These are phyloP conservation scores for Nibea coibor DNA, from an alignment of 2,113 vertebrate genomes.

Conservation along the genomic window DNA sequence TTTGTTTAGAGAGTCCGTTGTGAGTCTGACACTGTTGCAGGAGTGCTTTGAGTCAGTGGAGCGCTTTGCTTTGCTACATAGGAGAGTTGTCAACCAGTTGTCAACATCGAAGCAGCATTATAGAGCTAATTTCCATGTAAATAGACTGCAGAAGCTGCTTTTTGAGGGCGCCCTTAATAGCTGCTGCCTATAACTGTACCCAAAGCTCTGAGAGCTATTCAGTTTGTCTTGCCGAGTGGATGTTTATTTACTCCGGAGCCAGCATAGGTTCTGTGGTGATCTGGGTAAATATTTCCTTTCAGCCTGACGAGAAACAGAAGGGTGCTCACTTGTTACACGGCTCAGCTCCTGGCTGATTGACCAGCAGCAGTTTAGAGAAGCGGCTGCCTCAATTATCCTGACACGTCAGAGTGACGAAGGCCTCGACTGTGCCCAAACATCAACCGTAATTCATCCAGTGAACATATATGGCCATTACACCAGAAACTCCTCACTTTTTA, in stretches of 20 bases:
- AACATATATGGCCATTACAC: slow-evolving; percentile 17
- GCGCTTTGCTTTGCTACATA: background rate
- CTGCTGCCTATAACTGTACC: slow-evolving; percentile 35
- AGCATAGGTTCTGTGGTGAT: slow-evolving; percentile 40
- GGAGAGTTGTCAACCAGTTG: background rate
- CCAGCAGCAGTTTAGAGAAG: slow-evolving; percentile 43
- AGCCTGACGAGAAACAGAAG: slow-evolving; percentile 50
- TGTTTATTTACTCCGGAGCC: slow-evolving; percentile 66
- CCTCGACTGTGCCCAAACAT: slow-evolving; percentile 48
- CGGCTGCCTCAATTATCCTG: slow-evolving; percentile 42
- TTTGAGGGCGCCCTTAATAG: slow-evolving; percentile 15
- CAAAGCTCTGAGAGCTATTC: slow-evolving; percentile 40
- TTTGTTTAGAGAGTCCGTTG: no score
- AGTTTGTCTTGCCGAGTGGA: slow-evolving; percentile 42
- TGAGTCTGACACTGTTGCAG: no score
- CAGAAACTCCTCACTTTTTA: slow-evolving; percentile 13
- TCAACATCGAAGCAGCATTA: background rate
- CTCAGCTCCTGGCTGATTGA: slow-evolving; percentile 38
- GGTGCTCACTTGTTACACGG: slow-evolving; percentile 16
- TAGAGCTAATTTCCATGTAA: slow-evolving; percentile 36
- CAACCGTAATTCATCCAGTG: slow-evolving; percentile 41
- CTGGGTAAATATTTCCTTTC: slow-evolving; percentile 59
- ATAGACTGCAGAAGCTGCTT: slow-evolving; percentile 14
- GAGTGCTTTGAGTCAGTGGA: no score
- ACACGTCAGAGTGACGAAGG: slow-evolving; percentile 51